Conservation (phyloP, 2,888 invertebrate genomes). For the Leucania comma region DNA sequence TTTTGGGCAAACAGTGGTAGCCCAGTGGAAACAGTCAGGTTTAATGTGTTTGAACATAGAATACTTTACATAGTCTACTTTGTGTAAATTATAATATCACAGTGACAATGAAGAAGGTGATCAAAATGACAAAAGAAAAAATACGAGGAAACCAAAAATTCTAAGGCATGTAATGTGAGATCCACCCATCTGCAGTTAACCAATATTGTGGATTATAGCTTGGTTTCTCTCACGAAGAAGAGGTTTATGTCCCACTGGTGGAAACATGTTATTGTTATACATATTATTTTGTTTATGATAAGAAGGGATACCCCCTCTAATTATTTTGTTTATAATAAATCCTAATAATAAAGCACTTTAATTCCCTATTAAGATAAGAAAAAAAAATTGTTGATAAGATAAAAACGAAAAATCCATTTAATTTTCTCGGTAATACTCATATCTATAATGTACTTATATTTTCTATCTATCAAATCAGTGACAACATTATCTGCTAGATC, state of each 20-base stretch:
- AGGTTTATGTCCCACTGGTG: background rate
- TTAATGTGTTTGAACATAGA: background rate
- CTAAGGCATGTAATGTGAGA: background rate
- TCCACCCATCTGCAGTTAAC: background rate
- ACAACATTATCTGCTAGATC: conserved; percentile 14
- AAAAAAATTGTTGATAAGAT: conserved; percentile 30
- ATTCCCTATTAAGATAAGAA: conserved; percentile 7
- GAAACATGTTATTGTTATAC: background rate
- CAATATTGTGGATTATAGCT: background rate
- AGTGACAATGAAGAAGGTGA: no score
- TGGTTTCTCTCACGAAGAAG: background rate
- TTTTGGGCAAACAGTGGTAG: background rate
- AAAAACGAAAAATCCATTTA: background rate
- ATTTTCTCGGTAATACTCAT: conserved; percentile 9
- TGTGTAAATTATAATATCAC: background rate
- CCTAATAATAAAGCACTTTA: background rate
- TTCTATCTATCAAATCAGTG: conserved; percentile 30
- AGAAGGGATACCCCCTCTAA: background rate
- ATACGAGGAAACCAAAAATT: background rate
- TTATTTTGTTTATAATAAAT: background rate
- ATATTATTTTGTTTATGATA: background rate
- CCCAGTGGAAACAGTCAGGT: background rate
- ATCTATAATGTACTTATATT: background rate
- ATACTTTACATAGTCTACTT: background rate
- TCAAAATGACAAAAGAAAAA: no score